A percentile compares a stretch with the other conserved stretches of the same genome.
phyloP scores from a whole-genome alignment of 2,113 vertebrate genomes.

The Steatornis caripensis region DNA sequence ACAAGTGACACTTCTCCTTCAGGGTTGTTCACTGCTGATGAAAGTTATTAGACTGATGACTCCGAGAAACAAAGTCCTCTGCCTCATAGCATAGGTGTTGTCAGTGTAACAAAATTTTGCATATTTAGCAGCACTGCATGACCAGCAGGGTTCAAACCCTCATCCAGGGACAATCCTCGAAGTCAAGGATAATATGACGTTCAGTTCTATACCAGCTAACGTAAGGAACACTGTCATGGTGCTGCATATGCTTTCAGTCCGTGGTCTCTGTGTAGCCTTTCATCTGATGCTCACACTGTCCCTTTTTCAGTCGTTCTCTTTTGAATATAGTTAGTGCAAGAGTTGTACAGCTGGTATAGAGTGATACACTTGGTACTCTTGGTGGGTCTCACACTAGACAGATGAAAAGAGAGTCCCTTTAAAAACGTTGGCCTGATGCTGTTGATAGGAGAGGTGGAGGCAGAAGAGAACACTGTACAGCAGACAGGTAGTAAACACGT shows the following conservation, averaged over 20 bases:
- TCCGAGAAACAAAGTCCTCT: not conserved
- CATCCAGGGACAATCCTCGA: not conserved
- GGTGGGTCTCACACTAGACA: not conserved
- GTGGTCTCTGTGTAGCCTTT: not conserved
- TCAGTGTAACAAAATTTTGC: not conserved
- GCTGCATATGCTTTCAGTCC: not conserved
- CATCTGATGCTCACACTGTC: not conserved
- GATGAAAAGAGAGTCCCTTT: not conserved
- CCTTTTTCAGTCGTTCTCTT: not conserved
- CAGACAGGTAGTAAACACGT: not conserved
- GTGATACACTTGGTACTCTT: not conserved
- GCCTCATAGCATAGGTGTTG: not conserved
- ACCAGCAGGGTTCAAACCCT: not conserved
- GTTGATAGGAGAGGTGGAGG: not conserved
- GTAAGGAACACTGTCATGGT: not conserved
- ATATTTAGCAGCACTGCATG: not conserved
- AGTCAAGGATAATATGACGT: not conserved
- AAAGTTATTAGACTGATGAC: not conserved
- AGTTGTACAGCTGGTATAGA: not conserved
- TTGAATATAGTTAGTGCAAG: not conserved
- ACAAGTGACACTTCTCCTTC: not conserved
- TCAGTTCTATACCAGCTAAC: not conserved
- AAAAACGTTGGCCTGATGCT: not conserved
- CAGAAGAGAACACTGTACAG: not conserved
- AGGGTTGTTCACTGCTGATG: not conserved